These are phyloP conservation scores for Zaprionus ornatus DNA, from an alignment of 1,140 invertebrate species.

Conservation along the genomic window DNA sequence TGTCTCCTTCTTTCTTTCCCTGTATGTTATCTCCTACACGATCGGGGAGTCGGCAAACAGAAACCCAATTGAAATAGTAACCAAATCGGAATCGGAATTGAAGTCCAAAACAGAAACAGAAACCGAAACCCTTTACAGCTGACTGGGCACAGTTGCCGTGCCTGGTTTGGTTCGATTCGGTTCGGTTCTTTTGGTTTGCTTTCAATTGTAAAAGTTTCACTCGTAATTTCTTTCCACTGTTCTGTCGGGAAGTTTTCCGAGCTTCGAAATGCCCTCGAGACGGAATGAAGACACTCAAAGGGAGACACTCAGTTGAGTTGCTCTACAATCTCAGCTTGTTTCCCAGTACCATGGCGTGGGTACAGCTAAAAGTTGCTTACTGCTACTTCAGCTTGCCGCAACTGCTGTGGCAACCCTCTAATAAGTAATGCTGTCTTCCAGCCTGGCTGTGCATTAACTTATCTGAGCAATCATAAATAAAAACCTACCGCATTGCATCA, in stretches of 20 bases:
- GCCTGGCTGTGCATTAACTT: conserved; percentile 37
- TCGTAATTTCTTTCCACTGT: conserved; percentile 27
- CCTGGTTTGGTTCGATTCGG: background rate
- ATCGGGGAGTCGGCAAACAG: conserved; percentile 5
- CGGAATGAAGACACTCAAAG: conserved; percentile 30
- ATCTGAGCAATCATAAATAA: conserved; percentile 64
- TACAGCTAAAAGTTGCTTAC: too few relatives aligned
- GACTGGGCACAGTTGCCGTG: conserved; percentile 33
- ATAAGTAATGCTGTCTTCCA: conserved; percentile 6
- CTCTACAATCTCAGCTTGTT: background rate
- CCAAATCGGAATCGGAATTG: conserved; percentile 16
- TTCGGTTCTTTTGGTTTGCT: conserved; percentile 50
- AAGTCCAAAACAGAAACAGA: conserved; percentile 8
- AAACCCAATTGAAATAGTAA: conserved; percentile 17
- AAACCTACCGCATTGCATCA: conserved; percentile 69
- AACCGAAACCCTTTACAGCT: conserved; percentile 48
- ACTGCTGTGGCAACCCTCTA: conserved; percentile 10
- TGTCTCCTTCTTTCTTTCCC: background rate
- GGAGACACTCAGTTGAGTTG: conserved; percentile 19
- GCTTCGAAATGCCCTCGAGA: background rate
- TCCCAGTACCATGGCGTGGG: background rate
- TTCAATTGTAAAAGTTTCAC: conserved; percentile 69
- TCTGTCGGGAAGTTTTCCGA: conserved; percentile 14
- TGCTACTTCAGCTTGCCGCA: background rate
- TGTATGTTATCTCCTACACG: too few relatives aligned